Conservation (phyloP, 1,140 invertebrate species). For the Dinoponera quadriceps region DNA sequence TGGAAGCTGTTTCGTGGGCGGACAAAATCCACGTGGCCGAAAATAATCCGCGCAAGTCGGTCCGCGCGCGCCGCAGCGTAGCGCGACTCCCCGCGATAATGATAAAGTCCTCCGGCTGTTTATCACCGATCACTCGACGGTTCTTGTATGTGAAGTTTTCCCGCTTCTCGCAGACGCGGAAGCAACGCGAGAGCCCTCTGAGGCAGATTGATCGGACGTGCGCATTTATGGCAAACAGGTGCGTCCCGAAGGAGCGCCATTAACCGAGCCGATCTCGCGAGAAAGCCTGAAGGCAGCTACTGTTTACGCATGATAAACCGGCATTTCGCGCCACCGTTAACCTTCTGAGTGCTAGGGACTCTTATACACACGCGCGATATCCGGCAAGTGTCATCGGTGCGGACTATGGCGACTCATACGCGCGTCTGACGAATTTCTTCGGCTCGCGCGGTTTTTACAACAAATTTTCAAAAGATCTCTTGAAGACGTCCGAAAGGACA, state of each 20-base stretch:
- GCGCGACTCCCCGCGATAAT: slow-evolving; percentile 18
- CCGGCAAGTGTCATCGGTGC: too few relatives aligned
- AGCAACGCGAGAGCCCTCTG: not conserved
- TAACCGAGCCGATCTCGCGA: slow-evolving; percentile 12
- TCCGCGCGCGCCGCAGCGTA: not conserved
- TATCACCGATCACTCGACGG: slow-evolving; percentile 20
- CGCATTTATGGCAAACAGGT: slow-evolving; percentile 45
- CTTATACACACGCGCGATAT: too few relatives aligned
- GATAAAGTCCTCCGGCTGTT: slow-evolving; percentile 30
- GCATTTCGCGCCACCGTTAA: not conserved
- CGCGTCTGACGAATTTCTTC: too few relatives aligned
- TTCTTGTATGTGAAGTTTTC: too few relatives aligned
- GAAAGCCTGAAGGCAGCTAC: slow-evolving; percentile 14
- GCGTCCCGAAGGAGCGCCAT: slow-evolving; percentile 12
- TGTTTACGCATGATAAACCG: slow-evolving; percentile 30
- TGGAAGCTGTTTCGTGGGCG: slow-evolving; percentile 30
- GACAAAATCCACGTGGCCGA: slow-evolving; percentile 56
- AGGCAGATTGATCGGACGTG: slow-evolving; percentile 24
- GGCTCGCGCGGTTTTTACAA: too few relatives aligned
- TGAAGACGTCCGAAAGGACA: too few relatives aligned
- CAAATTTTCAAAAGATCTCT: too few relatives aligned
- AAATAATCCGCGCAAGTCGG: slow-evolving; percentile 61
- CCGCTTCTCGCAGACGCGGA: slow-evolving; percentile 22
- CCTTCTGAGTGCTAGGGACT: too few relatives aligned
- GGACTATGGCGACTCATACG: too few relatives aligned